Evolutionary conservation across 2,797 vertebrate species (phyloP), one percentile per base, ranked within the genome.

Genomic region (Phrynocephalus guinanensis): DNA sequence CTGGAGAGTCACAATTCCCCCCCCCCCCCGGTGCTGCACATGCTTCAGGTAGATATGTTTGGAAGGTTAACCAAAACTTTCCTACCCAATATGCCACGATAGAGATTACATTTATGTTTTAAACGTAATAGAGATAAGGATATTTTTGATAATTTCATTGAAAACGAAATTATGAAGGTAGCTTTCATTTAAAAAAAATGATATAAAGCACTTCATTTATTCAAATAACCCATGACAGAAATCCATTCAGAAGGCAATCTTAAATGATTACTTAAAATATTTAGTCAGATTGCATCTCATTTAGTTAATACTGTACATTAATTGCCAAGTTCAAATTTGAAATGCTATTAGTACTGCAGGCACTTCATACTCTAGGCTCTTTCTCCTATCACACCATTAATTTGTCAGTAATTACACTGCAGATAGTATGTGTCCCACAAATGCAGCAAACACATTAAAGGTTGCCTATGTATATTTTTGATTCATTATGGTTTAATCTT

Each of bases 231-330:
- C 70, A 56, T 68, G 26, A 90, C 89, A 63, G 0, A 91, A 90
- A 84, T 84, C 67, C 68, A 90, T 79, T 78, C n/a, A 72, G 30
- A 60, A 1, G 60, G 10, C 80, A 87, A 18, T 90, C 90, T 89
- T 92, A 75, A 63, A 60, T 87, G 71, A 75, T 44, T 82, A 26
- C 68, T 26, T 80, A 81, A 84, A 92, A 82, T 78, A 78, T 1
- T 2, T 89, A 78, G 38, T 86, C 76, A 84, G 56, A 81, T 91
- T 91, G 91, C 60, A 84, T 84, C 26, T 89, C 73, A 44, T 22
- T 67, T 20, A 77, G 60, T 6, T 84, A 79, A 89, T n/a, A 33
- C 33, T 33, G 33, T 33, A 38, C 50, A 92, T 92, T 79, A 73
- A 77, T 81, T 70, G 75, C 33, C 76, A 15, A 73, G 68, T 73